Percentiles rank a stretch among this genome's conserved stretches.
These are phyloP conservation scores for Zapornia atra DNA, from an alignment of 2,113 vertebrate genomes.

Conservation along the genomic window DNA sequence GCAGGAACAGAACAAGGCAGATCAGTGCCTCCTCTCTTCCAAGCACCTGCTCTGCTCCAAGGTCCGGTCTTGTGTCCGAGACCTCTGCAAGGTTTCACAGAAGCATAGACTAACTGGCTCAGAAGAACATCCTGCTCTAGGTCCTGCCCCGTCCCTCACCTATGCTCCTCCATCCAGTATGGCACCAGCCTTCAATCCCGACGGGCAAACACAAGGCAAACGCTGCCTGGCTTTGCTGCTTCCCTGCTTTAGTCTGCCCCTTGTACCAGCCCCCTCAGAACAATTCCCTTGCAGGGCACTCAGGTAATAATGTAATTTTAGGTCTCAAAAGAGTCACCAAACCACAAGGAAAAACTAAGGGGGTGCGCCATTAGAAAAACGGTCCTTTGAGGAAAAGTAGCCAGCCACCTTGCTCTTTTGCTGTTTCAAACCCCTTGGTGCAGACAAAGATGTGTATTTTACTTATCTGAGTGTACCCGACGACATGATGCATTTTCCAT, in stretches of 20 bases:
- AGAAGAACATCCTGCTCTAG: neutral
- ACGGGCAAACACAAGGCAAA: neutral
- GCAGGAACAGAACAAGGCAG: neutral
- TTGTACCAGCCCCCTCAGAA: neutral
- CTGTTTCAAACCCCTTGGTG: neutral
- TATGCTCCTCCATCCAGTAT: fast-evolving
- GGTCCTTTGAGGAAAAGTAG: neutral
- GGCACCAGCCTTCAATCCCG: neutral
- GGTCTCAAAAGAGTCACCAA: neutral
- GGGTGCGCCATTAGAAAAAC: neutral
- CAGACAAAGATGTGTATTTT: neutral
- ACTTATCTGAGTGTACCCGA: neutral
- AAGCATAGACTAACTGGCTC: neutral
- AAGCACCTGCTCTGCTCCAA: neutral
- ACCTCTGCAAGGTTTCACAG: neutral
- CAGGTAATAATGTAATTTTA: neutral
- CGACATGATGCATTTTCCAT: neutral
- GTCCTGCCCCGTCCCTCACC: neutral
- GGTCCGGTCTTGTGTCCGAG: neutral
- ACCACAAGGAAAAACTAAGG: neutral
- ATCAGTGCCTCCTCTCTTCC: neutral
- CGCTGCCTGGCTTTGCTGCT: neutral
- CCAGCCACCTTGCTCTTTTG: neutral
- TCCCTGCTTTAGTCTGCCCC: neutral
- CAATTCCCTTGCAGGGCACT: neutral